Evolutionary conservation across 2,888 invertebrate genomes (phyloP).

Genomic region (Eristalis pertinax): DNA sequence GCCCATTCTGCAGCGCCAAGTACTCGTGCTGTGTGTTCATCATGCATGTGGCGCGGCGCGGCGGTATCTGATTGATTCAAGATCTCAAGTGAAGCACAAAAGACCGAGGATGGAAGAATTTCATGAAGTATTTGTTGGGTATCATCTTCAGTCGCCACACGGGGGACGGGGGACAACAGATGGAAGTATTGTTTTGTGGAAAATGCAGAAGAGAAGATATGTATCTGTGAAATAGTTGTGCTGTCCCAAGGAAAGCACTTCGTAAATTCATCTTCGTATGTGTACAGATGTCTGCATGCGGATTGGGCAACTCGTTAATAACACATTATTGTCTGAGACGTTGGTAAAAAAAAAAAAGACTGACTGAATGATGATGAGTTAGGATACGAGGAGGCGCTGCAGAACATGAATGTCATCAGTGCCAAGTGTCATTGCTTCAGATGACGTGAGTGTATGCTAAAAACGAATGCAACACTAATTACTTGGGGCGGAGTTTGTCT

Average conservation of each 20-base stretch:
- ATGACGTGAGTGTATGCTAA: not conserved
- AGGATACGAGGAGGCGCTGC: not conserved
- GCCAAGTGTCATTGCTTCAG: not conserved
- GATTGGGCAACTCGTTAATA: slow-evolving; percentile 36
- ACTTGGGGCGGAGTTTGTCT: not conserved
- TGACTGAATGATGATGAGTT: not conserved
- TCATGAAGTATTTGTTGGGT: slow-evolving; percentile 22
- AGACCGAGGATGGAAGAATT: slow-evolving; percentile 49
- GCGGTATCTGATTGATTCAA: slow-evolving; percentile 70
- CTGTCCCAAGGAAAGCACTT: slow-evolving; percentile 55
- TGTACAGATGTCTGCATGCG: not conserved
- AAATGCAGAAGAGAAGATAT: slow-evolving; percentile 41
- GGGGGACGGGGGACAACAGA: not conserved
- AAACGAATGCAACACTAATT: not conserved
- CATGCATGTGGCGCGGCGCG: slow-evolving; percentile 30
- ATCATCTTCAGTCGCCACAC: not conserved
- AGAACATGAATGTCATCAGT: not conserved
- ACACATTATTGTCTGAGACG: slow-evolving; percentile 9
- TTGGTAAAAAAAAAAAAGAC: not conserved
- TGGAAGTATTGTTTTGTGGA: slow-evolving; percentile 35
- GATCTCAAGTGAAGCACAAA: slow-evolving; percentile 67
- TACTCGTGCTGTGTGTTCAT: slow-evolving; percentile 47
- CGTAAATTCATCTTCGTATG: slow-evolving; percentile 29
- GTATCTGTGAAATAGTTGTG: slow-evolving; percentile 54
- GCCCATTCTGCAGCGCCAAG: slow-evolving; percentile 39